Evolutionary conservation across 92 coral and sea anemone genomes (phyloP).

Genomic region (Montipora capitata): DNA sequence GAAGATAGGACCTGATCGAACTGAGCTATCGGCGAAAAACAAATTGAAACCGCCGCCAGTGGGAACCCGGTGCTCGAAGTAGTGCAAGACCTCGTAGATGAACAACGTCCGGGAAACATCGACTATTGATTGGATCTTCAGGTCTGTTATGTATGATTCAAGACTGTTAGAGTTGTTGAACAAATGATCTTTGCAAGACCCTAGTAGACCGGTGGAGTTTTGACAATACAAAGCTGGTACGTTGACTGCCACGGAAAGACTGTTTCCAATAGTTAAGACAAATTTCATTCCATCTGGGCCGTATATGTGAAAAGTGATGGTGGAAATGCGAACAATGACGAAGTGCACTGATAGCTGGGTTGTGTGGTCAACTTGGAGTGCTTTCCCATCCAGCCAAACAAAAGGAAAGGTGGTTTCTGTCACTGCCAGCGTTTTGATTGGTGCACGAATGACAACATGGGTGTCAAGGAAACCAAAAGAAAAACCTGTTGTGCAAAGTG

Average conservation of each 20-base stretch:
- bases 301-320: constrained; percentile 78
- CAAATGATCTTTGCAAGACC: constrained; percentile 75
- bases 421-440: constrained; percentile 58
- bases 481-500: constrained; percentile 93
- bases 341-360: constrained; percentile 80
- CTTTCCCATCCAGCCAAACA: constrained; percentile 89
- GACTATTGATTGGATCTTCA: constrained; percentile 71
- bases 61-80: constrained; percentile 78
- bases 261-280: constrained; percentile 82
- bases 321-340: constrained; percentile 87
- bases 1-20: constrained; percentile 82
- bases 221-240: constrained; percentile 77
- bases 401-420: constrained; percentile 76
- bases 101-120: constrained; percentile 73
- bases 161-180: constrained; percentile 75
- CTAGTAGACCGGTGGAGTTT: constrained; percentile 94
- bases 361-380: constrained; percentile 88
- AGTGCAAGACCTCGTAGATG: constrained; percentile 68
- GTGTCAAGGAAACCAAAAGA: constrained; percentile 77
- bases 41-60: constrained; percentile 93
- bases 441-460: constrained; percentile 88
- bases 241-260: constrained; percentile 79
- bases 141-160: constrained; percentile 50
- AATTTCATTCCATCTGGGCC: constrained; percentile 87
- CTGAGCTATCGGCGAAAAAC: constrained; percentile 85